A percentile compares a stretch with the other conserved stretches of the same genome.
Evolutionary conservation across 1,140 invertebrate genomes (phyloP).

Genomic region (Drosophila leontia): DNA sequence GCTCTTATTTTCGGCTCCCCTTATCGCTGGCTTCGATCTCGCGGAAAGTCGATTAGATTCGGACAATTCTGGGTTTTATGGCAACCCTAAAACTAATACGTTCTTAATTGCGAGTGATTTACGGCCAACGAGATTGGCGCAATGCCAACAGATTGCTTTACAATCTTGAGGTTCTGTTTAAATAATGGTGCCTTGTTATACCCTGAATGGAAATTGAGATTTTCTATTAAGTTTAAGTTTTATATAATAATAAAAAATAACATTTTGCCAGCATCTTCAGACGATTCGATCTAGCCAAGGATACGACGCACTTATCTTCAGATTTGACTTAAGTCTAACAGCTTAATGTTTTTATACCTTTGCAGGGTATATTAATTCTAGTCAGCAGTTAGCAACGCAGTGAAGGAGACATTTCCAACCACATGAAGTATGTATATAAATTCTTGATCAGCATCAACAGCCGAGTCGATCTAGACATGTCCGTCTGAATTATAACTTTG

Average conservation of each 20-base stretch:
- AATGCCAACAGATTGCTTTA: conserved; percentile 11
- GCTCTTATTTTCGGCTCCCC: conserved; percentile 25
- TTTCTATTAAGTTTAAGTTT: neutral
- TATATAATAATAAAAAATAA: neutral
- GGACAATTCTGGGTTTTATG: conserved; percentile 29
- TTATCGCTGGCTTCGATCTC: conserved; percentile 45
- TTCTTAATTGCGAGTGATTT: conserved; percentile 69
- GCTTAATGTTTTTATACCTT: too few relatives aligned
- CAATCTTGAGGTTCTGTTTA: neutral
- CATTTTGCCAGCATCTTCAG: neutral
- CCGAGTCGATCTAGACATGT: too few relatives aligned
- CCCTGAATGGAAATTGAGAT: neutral
- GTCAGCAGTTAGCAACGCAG: too few relatives aligned
- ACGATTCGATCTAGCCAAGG: neutral
- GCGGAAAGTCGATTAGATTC: conserved; percentile 44
- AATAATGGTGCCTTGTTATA: conserved; percentile 1
- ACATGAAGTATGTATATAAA: too few relatives aligned
- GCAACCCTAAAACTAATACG: conserved; percentile 55
- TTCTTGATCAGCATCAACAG: too few relatives aligned
- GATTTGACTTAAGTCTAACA: too few relatives aligned
- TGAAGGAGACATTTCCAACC: too few relatives aligned
- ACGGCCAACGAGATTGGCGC: conserved; percentile 29
- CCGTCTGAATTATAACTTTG: too few relatives aligned
- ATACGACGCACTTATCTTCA: too few relatives aligned
- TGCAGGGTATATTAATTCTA: too few relatives aligned